Evolutionary conservation across 37 sponge, comb jelly and placozoan species (phyloP).

Genomic region (Tethya wilhelma): DNA sequence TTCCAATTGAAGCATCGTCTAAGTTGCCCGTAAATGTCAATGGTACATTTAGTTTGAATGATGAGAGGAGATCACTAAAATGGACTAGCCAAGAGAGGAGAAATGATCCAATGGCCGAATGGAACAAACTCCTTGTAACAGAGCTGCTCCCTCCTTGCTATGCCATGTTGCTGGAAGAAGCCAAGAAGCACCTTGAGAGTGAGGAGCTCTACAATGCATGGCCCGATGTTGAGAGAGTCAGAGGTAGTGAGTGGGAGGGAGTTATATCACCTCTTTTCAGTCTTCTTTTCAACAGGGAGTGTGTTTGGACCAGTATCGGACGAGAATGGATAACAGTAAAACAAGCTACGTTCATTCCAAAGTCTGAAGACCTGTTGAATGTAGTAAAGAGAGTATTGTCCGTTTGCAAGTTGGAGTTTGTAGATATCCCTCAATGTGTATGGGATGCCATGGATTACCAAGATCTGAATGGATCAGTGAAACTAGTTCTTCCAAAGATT

Average conservation of each 20-base stretch:
- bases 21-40: slow-evolving; percentile 56
- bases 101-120: slow-evolving; percentile 37
- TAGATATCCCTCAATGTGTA: slow-evolving; percentile 2
- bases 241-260: slow-evolving; percentile 10
- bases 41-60: slow-evolving; percentile 54
- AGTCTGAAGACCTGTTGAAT: not conserved
- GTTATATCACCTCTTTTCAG: not conserved
- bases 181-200: not conserved
- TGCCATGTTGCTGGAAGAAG: not conserved
- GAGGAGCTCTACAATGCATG: slow-evolving; percentile 30
- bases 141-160: slow-evolving; percentile 41
- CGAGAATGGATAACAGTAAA: not conserved
- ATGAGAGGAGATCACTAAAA: slow-evolving; percentile 48
- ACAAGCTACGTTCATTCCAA: slow-evolving; percentile 3
- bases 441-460: slow-evolving; percentile 3
- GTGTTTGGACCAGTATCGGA: not conserved
- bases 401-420: slow-evolving; percentile 10
- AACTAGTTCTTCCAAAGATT: not conserved
- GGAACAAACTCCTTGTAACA: slow-evolving; percentile 57
- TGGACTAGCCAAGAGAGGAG: slow-evolving; percentile 40
- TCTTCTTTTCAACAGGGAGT: not conserved
- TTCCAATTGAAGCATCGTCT: slow-evolving; percentile 34
- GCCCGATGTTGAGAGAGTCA: slow-evolving; percentile 18
- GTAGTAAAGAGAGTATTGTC: slow-evolving; percentile 6
- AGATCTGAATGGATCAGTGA: not conserved